A percentile compares a stretch with the other conserved stretches of the same genome.
phyloP scores from a whole-genome alignment of 2,888 invertebrate genomes.

The Agonopterix arenella region DNA sequence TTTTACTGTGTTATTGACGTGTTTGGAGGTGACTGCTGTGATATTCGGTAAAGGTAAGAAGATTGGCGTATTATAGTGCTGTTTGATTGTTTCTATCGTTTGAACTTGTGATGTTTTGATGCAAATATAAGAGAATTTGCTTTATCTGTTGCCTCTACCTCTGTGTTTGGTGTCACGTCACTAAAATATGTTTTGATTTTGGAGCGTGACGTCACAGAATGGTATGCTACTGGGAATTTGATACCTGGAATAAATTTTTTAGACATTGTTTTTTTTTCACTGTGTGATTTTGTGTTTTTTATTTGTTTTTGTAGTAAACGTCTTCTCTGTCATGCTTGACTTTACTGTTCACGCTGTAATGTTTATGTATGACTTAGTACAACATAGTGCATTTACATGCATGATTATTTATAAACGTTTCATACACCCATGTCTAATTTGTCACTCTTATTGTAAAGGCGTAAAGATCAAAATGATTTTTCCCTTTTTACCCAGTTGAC shows the following conservation, averaged over 20 bases:
- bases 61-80: constrained; percentile 8
- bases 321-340: neutral
- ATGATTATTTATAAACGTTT: too few relatives aligned
- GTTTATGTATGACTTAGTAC: too few relatives aligned
- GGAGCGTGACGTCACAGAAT: constrained; percentile 27
- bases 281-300: neutral
- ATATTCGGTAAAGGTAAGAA: constrained; percentile 45
- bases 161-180: constrained; percentile 26
- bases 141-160: constrained; percentile 7
- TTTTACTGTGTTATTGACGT: constrained; percentile 55
- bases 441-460: constrained; percentile 4
- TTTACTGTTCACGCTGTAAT: too few relatives aligned
- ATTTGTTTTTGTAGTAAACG: neutral
- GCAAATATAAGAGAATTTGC: neutral
- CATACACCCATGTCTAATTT: neutral
- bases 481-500: constrained; percentile 11
- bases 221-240: constrained; percentile 17
- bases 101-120: neutral
- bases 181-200: constrained; percentile 34
- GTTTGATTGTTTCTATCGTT: neutral
- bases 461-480: constrained; percentile 25
- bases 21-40: constrained; percentile 39
- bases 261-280: neutral
- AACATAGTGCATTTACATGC: too few relatives aligned
- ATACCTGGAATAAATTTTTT: constrained; percentile 5